A percentile compares a stretch with the other conserved stretches of the same genome.
Conservation (phyloP, 1,140 invertebrate genomes). For the Lucilia sericata region DNA sequence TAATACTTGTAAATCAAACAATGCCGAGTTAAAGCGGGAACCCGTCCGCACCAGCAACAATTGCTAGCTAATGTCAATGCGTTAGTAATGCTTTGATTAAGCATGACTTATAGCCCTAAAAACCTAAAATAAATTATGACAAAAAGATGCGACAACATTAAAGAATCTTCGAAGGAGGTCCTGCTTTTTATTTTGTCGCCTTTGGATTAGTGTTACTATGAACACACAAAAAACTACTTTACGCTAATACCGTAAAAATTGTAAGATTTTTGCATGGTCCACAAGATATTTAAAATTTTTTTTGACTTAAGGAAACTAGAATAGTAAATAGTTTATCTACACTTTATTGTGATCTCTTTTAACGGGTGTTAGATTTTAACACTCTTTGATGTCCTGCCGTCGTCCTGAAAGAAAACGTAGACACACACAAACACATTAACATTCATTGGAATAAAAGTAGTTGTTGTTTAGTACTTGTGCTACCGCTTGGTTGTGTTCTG, state of each 20-base stretch:
- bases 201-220: constrained; percentile 12
- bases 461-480: constrained; percentile 8
- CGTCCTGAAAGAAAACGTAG: not conserved
- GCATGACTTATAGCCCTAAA: constrained; percentile 34
- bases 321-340: constrained; percentile 31
- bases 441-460: too few species aligned
- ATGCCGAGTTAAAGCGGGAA: not conserved
- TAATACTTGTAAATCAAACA: not conserved
- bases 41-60: not conserved
- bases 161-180: constrained; percentile 25
- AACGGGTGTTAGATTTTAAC: constrained; percentile 35
- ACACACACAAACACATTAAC: not conserved
- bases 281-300: constrained; percentile 5
- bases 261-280: constrained; percentile 34
- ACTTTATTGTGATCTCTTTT: constrained; percentile 35
- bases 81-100: constrained; percentile 25
- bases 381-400: constrained; percentile 36
- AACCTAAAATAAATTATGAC: constrained; percentile 8
- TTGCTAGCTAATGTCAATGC: not conserved
- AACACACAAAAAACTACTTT: constrained; percentile 36
- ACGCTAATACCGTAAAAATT: constrained; percentile 36
- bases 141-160: not conserved
- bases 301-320: not conserved
- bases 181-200: not conserved
- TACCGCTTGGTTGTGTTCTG: not conserved